Percentiles rank a stretch among this genome's conserved stretches.
Conservation (phyloP, 2,113 vertebrate genomes). For the Rhegmatorhina hoffmannsi region DNA sequence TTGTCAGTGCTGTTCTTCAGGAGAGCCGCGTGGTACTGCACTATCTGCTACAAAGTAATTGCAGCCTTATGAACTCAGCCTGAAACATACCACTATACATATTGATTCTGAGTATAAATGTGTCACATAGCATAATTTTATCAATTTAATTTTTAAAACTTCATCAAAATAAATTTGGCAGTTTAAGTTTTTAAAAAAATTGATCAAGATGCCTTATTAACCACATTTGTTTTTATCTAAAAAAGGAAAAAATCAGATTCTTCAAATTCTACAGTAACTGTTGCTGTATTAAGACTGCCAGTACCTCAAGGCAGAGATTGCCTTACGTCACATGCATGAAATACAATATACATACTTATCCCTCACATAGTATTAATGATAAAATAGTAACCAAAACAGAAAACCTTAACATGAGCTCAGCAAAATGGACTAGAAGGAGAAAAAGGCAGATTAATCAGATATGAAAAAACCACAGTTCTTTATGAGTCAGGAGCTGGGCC, state of each 20-base stretch:
- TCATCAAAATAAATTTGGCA: constrained; percentile 48
- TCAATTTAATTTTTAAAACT: constrained; percentile 36
- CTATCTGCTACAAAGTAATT: neutral
- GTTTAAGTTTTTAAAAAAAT: constrained; percentile 19
- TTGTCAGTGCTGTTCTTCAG: neutral
- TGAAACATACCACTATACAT: neutral
- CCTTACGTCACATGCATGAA: neutral
- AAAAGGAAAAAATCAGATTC: neutral
- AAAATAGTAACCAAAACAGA: neutral
- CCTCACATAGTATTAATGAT: neutral
- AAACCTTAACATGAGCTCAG: neutral
- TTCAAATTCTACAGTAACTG: neutral
- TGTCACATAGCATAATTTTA: neutral
- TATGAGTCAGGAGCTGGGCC: neutral
- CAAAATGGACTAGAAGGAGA: neutral
- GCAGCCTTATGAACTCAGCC: neutral
- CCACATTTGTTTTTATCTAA: neutral
- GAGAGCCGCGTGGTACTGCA: neutral
- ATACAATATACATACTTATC: neutral
- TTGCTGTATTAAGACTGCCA: neutral
- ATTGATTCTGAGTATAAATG: constrained; percentile 50
- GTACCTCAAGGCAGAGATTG: neutral
- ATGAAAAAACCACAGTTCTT: neutral
- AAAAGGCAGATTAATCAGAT: neutral
- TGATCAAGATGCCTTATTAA: constrained; percentile 35